Evolutionary conservation across 2,888 invertebrate species (phyloP), one percentile per base, ranked within the genome.

Genomic region (Mellilla xanthometata): DNA sequence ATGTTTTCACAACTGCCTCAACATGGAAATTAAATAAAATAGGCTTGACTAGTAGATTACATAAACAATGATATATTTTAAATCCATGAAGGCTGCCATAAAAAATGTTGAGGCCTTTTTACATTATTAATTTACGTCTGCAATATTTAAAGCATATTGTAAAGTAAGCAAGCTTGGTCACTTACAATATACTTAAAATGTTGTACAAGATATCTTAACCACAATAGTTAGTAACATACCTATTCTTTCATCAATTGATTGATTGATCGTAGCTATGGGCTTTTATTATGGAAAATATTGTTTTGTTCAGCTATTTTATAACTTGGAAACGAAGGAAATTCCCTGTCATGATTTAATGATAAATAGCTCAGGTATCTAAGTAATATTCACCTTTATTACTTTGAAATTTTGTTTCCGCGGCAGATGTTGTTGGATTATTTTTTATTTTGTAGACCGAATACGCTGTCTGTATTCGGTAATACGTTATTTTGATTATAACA

Each of bases 211-310:
- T 45, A 52, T 26, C 29, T 13, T 48, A 42, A 46, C 43, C 33
- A 49, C 50, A 52, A 55, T 57, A 56, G 54, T 56, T 54, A 8
- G 8, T n/a, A n/a, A 50, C 39, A 45, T 53, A 52, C 38, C 51
- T 52, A 59, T 60, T 53, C 52, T 54, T 60, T 50, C 46, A 51
- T 54, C 55, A 52, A 56, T 52, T 45, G 60, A 61, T 61, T 58
- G 58, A 63, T 60, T 54, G 56, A 57, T 49, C 44, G 53, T 49
- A 43, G 47, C 49, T 33, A 48, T 38, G 39, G 52, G 51, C 50
- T 54, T 55, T 53, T 52, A 58, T 49, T 57, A 49, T 43, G 44
- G 44, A 48, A 50, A 57, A 56, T 47, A 53, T 47, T 55, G 39
- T 54, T 53, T 54, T 54, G 49, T 54, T 45, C 43, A 34, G 41